These are phyloP conservation scores for Polyergus mexicanus DNA, from an alignment of 1,140 invertebrate genomes.

Conservation along the genomic window DNA sequence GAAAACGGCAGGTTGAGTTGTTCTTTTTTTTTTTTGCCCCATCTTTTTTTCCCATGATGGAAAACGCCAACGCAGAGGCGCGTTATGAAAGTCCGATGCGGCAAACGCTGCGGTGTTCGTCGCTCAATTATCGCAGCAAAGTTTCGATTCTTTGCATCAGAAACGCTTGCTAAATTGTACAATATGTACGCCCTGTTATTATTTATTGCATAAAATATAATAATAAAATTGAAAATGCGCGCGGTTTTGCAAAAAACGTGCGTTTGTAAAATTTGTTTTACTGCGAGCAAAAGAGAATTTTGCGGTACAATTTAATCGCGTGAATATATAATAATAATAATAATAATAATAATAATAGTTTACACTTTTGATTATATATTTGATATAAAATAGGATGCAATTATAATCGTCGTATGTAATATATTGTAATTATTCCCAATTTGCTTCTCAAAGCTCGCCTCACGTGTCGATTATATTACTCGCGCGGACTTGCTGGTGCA, in stretches of 20 bases:
- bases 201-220: slow-evolving; percentile 11
- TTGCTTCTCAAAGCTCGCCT: slow-evolving; percentile 54
- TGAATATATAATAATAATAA: slow-evolving; percentile 31
- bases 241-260: not conserved
- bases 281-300: not conserved
- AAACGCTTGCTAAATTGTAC: slow-evolving; percentile 11
- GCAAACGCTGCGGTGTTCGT: slow-evolving; percentile 20
- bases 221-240: slow-evolving; percentile 7
- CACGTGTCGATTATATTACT: slow-evolving; percentile 47
- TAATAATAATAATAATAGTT: slow-evolving; percentile 38
- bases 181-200: slow-evolving; percentile 4
- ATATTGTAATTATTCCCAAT: slow-evolving; percentile 56
- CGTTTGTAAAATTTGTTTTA: not conserved
- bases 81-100: slow-evolving; percentile 61
- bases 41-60: slow-evolving; percentile 22
- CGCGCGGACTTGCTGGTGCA: slow-evolving; percentile 4
- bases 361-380: not conserved
- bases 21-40: slow-evolving; percentile 38
- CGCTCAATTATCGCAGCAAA: slow-evolving; percentile 52
- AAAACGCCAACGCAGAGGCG: slow-evolving; percentile 28
- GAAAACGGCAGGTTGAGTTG: slow-evolving; percentile 51
- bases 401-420: slow-evolving; percentile 27
- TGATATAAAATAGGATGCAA: slow-evolving; percentile 28
- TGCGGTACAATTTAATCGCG: slow-evolving; percentile 6
- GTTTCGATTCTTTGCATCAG: slow-evolving; percentile 33